Conservation (phyloP, 64 coral and sea anemone genomes). For the Montipora capricornis region DNA sequence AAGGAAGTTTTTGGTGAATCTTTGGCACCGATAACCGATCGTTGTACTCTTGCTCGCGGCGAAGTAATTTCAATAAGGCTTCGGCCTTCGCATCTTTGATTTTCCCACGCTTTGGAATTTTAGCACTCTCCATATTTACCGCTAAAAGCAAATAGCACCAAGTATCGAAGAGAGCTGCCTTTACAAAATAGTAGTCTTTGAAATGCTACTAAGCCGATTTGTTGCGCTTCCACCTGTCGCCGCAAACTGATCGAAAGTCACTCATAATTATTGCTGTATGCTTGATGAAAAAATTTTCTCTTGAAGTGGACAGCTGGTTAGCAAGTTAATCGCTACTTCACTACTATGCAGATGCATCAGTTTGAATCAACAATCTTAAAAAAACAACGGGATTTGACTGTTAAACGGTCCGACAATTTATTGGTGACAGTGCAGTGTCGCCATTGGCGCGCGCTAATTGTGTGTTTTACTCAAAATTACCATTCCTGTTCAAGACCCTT, state of each 20-base stretch:
- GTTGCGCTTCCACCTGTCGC: not conserved
- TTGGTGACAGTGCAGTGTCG: not conserved
- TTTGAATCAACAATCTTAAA: slow-evolving; percentile 48
- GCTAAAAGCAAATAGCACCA: not conserved
- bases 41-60: slow-evolving; percentile 76
- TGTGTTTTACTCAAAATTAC: slow-evolving; percentile 54
- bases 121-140: slow-evolving; percentile 68
- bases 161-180: not conserved
- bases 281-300: not conserved
- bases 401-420: slow-evolving; percentile 27
- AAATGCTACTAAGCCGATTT: not conserved
- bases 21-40: slow-evolving; percentile 74
- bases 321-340: not conserved
- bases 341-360: not conserved
- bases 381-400: slow-evolving; percentile 54
- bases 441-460: slow-evolving; percentile 46
- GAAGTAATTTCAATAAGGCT: slow-evolving; percentile 84
- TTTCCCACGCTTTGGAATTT: slow-evolving; percentile 91
- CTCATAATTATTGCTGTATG: not conserved
- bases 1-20: slow-evolving; percentile 82
- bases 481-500: slow-evolving; percentile 36
- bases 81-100: slow-evolving; percentile 90
- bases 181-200: not conserved
- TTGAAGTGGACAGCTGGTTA: not conserved
- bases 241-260: not conserved